Base-by-base conservation (phyloP, 2,113 vertebrate genomes). In the Crotalus helleri region DNA sequence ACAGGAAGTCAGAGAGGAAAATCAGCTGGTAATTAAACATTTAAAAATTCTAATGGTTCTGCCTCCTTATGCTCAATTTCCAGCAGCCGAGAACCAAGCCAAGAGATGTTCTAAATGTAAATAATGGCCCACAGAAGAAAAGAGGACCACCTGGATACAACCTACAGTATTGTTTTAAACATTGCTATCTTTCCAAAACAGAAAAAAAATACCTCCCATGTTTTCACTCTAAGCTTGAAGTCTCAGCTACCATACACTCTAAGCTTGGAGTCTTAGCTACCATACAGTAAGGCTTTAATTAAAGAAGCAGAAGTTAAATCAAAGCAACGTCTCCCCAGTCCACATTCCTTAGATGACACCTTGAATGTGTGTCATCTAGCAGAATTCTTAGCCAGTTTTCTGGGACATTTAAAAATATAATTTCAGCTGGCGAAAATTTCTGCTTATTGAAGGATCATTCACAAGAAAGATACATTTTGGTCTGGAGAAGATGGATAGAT, bases 11-110 rank as follows among this genome's bases (percentile, higher is more conserved):
- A 12, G 69, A 13, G 61, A 69, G 15, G 53, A 29, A 51, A 54
- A 26, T n/a, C 51, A 49, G 15, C 9, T 89, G 53, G 90, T 53
- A 91, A 91, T 92, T 91, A 92, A 89, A 64, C 33, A 92, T 89
- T 92, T 86, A 90, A 49, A 89, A 61, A 86, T 89, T 44, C 81
- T 26, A 93, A 91, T 93, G 88, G 90, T 53, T 85, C 89, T 49
- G 90, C 54, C 19, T 59, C 86, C 90, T 88, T 88, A 49, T 91
- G 86, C 59, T 85, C 86, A 19, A 19, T 24, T 91, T 85, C n/a
- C 87, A 74, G 53, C 87, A 92, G 64, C 46, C 54, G 15, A 89
- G 87, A 85, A 92, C 55, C n/a, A 17, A 92, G 69, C 55, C 61
- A 44, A 61, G 0, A 21, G 21, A 3, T 2, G 33, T 49, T 89